phyloP scores from a whole-genome alignment of 2,113 vertebrate species.

The Tringa solitaria region DNA sequence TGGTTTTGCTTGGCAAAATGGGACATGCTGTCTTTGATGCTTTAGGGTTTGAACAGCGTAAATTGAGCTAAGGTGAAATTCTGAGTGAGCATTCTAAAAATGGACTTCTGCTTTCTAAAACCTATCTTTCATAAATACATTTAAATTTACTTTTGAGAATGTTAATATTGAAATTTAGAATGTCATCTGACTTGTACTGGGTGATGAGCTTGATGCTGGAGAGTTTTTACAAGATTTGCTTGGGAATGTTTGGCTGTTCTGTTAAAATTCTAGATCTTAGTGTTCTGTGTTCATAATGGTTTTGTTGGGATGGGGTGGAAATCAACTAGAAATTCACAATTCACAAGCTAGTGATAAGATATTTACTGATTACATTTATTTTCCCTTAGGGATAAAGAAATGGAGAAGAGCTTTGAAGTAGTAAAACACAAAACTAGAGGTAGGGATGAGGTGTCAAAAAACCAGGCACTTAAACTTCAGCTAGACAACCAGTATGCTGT shows the following conservation, averaged over 20 bases:
- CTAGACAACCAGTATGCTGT: conserved; percentile 98
- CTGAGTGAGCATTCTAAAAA: neutral
- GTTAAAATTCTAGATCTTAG: neutral
- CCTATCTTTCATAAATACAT: neutral
- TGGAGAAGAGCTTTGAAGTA: conserved; percentile 99
- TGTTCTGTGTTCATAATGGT: neutral
- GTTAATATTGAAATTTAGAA: neutral
- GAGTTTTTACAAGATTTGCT: neutral
- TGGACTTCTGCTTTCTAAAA: neutral
- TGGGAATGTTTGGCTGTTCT: conserved; percentile 2
- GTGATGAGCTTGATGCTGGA: neutral
- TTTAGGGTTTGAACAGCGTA: neutral
- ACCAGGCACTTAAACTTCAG: conserved; percentile 90
- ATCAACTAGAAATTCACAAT: conserved; percentile 15
- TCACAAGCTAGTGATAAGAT: conserved; percentile 54
- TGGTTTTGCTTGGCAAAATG: neutral
- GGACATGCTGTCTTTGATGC: neutral
- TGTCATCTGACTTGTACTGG: neutral
- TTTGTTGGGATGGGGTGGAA: conserved; percentile 57
- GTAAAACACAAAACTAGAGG: conserved; percentile 97
- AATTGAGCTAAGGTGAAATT: neutral
- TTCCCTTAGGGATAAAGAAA: conserved; percentile 93
- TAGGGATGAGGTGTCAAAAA: conserved; percentile 87
- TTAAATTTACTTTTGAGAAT: neutral
- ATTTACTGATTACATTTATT: conserved; percentile 82